Conservation (phyloP, 1,140 invertebrate genomes). For the Anastrepha ludens region DNA sequence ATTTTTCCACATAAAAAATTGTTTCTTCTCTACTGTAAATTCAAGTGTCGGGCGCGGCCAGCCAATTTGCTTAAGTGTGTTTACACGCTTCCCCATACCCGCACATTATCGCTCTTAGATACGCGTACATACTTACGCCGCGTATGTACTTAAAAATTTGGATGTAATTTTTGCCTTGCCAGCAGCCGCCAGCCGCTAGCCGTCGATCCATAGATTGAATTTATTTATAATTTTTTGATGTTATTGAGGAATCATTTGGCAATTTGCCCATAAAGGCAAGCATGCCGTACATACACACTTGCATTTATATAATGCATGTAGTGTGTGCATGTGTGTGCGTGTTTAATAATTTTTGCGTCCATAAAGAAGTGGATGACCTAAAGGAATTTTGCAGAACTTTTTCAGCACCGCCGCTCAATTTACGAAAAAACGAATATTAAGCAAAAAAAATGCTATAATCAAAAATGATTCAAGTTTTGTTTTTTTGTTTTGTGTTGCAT, state of each 20-base stretch:
- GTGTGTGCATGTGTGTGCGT: not conserved
- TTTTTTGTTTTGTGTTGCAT: not conserved
- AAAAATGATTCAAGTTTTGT: too few relatives aligned
- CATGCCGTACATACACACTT: not conserved
- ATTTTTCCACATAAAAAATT: not conserved
- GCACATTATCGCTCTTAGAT: not conserved
- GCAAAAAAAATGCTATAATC: not conserved
- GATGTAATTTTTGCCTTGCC: not conserved
- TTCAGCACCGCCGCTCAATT: not conserved
- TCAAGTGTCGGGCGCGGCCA: not conserved
- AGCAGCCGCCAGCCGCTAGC: not conserved
- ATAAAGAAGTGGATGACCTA: constrained; percentile 28
- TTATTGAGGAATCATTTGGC: constrained; percentile 44
- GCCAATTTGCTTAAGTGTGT: constrained; percentile 14
- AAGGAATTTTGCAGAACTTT: not conserved
- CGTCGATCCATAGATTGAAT: not conserved
- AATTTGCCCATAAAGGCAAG: not conserved
- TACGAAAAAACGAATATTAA: not conserved
- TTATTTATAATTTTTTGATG: constrained; percentile 38
- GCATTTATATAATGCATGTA: too few relatives aligned
- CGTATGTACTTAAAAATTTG: not conserved
- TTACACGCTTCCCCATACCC: not conserved
- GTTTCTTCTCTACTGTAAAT: too few relatives aligned
- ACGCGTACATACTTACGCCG: not conserved
- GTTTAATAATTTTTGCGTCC: not conserved